Evolutionary conservation across 1,140 invertebrate species (phyloP).

Genomic region (Diorhabda elongata): DNA sequence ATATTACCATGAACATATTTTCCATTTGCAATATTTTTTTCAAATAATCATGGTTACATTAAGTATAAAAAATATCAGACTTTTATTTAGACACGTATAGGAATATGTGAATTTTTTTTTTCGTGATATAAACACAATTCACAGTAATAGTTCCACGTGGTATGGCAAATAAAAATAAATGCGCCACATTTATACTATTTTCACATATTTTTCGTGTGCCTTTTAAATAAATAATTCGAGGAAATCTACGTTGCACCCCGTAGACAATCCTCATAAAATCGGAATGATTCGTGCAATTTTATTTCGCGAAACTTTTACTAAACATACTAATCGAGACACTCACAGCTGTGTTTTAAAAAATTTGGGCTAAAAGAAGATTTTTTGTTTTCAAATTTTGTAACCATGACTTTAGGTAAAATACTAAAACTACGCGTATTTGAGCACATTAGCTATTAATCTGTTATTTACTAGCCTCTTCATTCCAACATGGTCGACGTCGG

Average conservation of each 20-base stretch:
- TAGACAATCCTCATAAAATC: conserved; percentile 18
- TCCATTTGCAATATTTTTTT: conserved; percentile 19
- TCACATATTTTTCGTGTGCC: neutral
- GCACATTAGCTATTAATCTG: conserved; percentile 5
- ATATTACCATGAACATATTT: conserved; percentile 23
- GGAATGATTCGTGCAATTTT: conserved; percentile 31
- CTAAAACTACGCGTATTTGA: conserved; percentile 3
- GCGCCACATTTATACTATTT: neutral
- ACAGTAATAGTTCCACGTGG: conserved; percentile 20
- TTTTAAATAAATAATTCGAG: neutral
- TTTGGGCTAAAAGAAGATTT: conserved; percentile 9
- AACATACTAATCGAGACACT: conserved; percentile 14
- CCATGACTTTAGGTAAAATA: neutral
- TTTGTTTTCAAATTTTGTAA: neutral
- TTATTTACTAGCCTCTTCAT: conserved; percentile 10
- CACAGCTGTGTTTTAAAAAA: neutral
- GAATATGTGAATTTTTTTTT: conserved; percentile 15
- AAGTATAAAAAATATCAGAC: conserved; percentile 21
- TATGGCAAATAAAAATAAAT: conserved; percentile 23
- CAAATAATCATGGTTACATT: conserved; percentile 32
- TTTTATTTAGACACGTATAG: conserved; percentile 25
- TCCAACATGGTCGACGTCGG: conserved; percentile 73
- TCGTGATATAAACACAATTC: conserved; percentile 23
- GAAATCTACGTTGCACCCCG: conserved; percentile 28
- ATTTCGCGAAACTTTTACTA: conserved; percentile 9